Base-by-base conservation (phyloP, 2,888 invertebrate species). In the Epiblema foenella region DNA sequence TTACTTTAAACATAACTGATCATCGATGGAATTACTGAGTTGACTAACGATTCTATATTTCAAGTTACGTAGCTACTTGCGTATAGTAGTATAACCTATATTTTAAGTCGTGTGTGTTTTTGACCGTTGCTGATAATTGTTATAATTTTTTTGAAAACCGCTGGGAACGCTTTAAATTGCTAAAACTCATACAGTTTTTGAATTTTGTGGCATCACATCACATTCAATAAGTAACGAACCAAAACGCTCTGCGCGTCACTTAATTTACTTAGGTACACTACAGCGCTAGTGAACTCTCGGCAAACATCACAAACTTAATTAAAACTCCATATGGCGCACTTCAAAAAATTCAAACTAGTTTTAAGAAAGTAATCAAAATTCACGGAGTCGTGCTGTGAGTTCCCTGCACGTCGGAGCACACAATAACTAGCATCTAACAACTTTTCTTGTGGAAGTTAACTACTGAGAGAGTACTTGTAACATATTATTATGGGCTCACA, bases 361-460 rank as follows among this genome's bases (percentile, higher is more conserved):
- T 18, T 17, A 29, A 46, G 46, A 54, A 42, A 37, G 39, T 65
- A 70, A 70, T 70, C 66, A 66, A 60, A 60, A 70, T 54, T 54
- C 60, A 49, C 56, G 29, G 46, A 66, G 66, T 60, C 24, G 56
- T 46, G 24, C 60, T 29, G 29, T 51, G 12, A 15, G 54, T 60
- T 60, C n/a, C 54, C 20, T 17, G 11, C 60, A 70, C 52, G 37
- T 52, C 18, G 10, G 39, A 60, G 60, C 18, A 59, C 15, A 10
- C 9, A 57, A 51, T 57, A 51, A 63, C 63, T 49, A 24, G 24
- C 24, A 4, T 3, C 24, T 24, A 24, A 24, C 24, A 54, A 64
- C 33, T 33, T 33, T 33, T 33, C 8, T 33, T 8, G 33, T 33
- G 5, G 24, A 3, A 24, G 24, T 24, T 33, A 33, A 0, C 33